Conservation (phyloP, 2,113 vertebrate species). For the Odontesthes bonariensis region DNA sequence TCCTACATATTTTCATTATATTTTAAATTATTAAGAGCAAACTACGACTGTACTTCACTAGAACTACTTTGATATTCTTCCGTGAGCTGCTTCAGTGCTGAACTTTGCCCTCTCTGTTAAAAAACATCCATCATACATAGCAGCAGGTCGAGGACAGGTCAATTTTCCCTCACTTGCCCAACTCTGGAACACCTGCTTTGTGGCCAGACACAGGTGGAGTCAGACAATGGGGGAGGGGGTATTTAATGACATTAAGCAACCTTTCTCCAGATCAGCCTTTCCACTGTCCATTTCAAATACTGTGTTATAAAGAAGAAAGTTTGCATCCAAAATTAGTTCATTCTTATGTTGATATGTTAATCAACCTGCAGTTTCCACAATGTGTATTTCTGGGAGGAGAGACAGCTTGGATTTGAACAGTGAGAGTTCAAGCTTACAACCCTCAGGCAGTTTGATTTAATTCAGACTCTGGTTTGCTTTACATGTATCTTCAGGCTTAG, state of each 20-base stretch:
- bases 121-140: conserved; percentile 69
- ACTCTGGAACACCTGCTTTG: conserved; percentile 55
- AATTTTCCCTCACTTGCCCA: conserved; percentile 32
- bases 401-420: not conserved
- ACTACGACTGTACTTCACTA: conserved; percentile 35
- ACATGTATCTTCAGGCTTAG: not conserved
- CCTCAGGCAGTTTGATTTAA: conserved; percentile 19
- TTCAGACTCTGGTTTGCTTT: not conserved
- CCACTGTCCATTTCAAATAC: not conserved
- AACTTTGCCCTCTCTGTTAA: conserved; percentile 51
- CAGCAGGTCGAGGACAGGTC: conserved; percentile 58
- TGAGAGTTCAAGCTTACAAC: not conserved
- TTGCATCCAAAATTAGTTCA: not conserved
- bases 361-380: not conserved
- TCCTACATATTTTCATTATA: not conserved
- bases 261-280: not conserved
- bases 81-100: conserved; percentile 50
- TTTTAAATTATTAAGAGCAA: conserved; percentile 10
- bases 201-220: conserved; percentile 6
- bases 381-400: not conserved
- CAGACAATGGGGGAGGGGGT: not conserved
- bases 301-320: not conserved
- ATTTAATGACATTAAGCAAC: conserved; percentile 4
- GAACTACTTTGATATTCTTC: conserved; percentile 56
- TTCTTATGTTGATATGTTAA: conserved; percentile 1